Base-by-base conservation (phyloP, 1,140 invertebrate genomes). In the Pseudomyrmex gracilis region DNA sequence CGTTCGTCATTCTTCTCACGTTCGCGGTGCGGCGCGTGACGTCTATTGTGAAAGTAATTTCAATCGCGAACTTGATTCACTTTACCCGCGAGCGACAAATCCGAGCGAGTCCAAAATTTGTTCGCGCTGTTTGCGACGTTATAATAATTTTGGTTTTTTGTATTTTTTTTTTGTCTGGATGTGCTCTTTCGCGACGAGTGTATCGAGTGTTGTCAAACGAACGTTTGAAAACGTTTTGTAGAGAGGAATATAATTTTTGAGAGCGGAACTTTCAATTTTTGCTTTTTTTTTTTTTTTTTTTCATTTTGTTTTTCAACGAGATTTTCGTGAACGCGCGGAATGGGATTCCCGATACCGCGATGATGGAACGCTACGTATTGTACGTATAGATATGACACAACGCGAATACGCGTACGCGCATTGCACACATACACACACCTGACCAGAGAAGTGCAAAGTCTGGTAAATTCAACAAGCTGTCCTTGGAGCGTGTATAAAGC, bases 31-130 rank as follows among this genome's bases (percentile, higher is more conserved):
- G 49, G 53, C 49, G 67, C 47, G 51, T 68, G 74, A 78, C 64
- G 53, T 68, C 74, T 78, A 78, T 78, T 24, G 63, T 55, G 20
- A 68, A 68, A 78, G 64, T 78, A 78, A 68, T 68, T 77, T 2
- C 61, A 53, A 67, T 78, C 51, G n/a, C 64, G 15, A 78, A 78
- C 49, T 70, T 70, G 51, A 78, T 77, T 67, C 53, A 55, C 34
- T 67, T 53, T 67, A 12, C n/a, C 24, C 13, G 24, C 15, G 34
- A 57, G 24, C 20, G 24, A 61, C 55, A 43, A 67, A 66, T 57
- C 2, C 47, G 17, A 24, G 34, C 3, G n/a, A n/a, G n/a, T n/a
- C n/a, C 7, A 17, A 68, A 43, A 55, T 64, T 64, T 53, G 24
- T 45, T 9, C 17, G n/a, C n/a, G 17, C 2, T 20, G 8, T 64